Conservation (phyloP, 2,888 invertebrate genomes). For the Julus scanicus region DNA sequence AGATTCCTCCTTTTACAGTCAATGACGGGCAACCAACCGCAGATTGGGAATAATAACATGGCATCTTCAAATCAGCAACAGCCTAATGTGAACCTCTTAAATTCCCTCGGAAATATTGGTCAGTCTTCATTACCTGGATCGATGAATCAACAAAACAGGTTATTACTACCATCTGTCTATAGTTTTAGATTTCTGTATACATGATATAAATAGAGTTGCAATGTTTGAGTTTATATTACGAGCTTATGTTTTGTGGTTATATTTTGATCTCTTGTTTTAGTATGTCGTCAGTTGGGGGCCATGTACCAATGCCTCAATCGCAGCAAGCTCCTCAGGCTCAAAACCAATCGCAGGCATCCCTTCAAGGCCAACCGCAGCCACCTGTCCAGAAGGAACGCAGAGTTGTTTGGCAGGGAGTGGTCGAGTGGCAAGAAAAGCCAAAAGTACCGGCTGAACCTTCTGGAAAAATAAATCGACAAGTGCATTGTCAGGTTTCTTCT, state of each 20-base stretch:
- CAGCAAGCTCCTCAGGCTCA: background rate
- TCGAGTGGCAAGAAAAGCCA: slow-evolving; percentile 94
- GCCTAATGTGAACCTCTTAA: slow-evolving; percentile 44
- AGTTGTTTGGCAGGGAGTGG: slow-evolving; percentile 81
- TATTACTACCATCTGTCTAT: slow-evolving; percentile 24
- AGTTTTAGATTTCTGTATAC: too few species aligned
- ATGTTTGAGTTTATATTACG: too few species aligned
- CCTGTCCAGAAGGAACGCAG: slow-evolving; percentile 67
- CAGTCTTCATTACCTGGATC: background rate
- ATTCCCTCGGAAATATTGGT: slow-evolving; percentile 44
- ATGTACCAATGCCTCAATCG: background rate
- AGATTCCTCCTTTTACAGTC: slow-evolving; percentile 52
- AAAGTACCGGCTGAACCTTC: slow-evolving; percentile 74
- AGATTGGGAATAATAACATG: slow-evolving; percentile 49
- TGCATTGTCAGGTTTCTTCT: slow-evolving; percentile 78
- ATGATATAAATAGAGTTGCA: too few species aligned
- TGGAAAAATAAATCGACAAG: slow-evolving; percentile 78
- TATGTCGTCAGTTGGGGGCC: background rate
- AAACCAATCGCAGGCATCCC: slow-evolving; percentile 55
- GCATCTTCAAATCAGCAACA: slow-evolving; percentile 47
- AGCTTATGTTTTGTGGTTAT: background rate
- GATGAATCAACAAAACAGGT: slow-evolving; percentile 47
- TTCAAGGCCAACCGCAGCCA: slow-evolving; percentile 56
- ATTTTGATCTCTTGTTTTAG: background rate
- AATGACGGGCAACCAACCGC: slow-evolving; percentile 50